Evolutionary conservation across 2,888 invertebrate species (phyloP), one percentile per base, ranked within the genome.

Genomic region (Hydropsyche betteni): DNA sequence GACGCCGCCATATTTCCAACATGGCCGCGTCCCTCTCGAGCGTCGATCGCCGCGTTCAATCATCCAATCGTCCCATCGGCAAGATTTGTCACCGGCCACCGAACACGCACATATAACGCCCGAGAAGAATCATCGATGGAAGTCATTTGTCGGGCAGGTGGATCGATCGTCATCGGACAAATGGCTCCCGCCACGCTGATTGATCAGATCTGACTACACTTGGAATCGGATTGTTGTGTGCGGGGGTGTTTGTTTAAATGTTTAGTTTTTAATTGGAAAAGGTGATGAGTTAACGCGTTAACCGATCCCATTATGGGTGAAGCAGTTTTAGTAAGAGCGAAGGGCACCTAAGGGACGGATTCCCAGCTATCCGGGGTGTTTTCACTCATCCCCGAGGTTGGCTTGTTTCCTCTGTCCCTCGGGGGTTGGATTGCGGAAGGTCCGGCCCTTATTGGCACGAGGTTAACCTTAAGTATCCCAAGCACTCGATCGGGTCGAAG

Each of bases 381-480:
- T 51, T 33, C n/a, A 14, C 69, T 53, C 68, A 38, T 24, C 38
- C 53, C 52, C 58, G 6, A 51, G 44, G 71, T 34, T 24, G 34
- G 55, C 58, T 10, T 16, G 64, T 34, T 33, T 52, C 70, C 70
- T 52, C 53, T 5, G 34, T 64, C 64, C 64, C 64, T 64, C 53
- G 70, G 34, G 70, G 70, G 70, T 64, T 64, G n/a, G 51, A 14
- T 72, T 72, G 72, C 71, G 52, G 58, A 71, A 71, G 75, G 74
- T 38, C 69, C 53, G 51, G 61, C 64, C 72, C 71, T 55, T 71
- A 75, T 75, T 71, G 75, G 75, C 75, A 75, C 64, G 69, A 70
- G 75, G 75, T 75, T 75, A 75, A 75, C 75, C 75, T 52, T 52
- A 75, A 71, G 75, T 75, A 75, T 75, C 71, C 68, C 71, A 50